Evolutionary conservation across 2,888 invertebrate genomes (phyloP).

Genomic region (Drosophila tripunctata): DNA sequence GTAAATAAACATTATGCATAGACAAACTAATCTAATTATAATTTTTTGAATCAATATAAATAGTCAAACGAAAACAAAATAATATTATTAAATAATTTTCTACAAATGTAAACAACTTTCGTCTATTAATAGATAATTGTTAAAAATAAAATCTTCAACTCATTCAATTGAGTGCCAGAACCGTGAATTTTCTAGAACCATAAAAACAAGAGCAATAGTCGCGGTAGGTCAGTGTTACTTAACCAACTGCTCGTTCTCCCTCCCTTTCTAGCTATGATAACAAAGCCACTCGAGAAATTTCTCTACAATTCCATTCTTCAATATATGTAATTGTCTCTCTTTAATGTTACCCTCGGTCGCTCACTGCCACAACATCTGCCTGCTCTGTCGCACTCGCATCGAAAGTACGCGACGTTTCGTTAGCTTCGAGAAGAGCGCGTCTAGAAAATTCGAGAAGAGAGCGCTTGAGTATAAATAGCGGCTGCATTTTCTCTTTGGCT

Average conservation of each 20-base stretch:
- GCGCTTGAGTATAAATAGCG: conserved; percentile 60
- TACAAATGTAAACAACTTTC: background rate
- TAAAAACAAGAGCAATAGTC: background rate
- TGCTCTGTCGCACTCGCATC: background rate
- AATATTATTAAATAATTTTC: background rate
- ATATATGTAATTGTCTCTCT: background rate
- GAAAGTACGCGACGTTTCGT: conserved; percentile 20
- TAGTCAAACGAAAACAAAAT: background rate
- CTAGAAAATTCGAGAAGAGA: conserved; percentile 56
- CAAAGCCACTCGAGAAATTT: conserved; percentile 23
- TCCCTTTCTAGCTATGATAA: background rate
- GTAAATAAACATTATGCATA: too few species aligned
- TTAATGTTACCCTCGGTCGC: background rate
- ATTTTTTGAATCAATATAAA: background rate
- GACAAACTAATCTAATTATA: too few species aligned
- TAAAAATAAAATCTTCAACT: conserved; percentile 27
- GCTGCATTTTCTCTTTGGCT: conserved; percentile 26
- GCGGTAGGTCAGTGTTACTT: background rate
- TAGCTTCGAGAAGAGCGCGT: conserved; percentile 40
- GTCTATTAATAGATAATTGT: background rate
- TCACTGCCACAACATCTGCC: background rate
- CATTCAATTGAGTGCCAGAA: background rate
- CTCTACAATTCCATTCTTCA: background rate
- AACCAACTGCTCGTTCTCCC: background rate
- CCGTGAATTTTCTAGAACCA: conserved; percentile 23